These are phyloP conservation scores for Lynx canadensis DNA, from an alignment of 2,113 vertebrate species.

Conservation along the genomic window DNA sequence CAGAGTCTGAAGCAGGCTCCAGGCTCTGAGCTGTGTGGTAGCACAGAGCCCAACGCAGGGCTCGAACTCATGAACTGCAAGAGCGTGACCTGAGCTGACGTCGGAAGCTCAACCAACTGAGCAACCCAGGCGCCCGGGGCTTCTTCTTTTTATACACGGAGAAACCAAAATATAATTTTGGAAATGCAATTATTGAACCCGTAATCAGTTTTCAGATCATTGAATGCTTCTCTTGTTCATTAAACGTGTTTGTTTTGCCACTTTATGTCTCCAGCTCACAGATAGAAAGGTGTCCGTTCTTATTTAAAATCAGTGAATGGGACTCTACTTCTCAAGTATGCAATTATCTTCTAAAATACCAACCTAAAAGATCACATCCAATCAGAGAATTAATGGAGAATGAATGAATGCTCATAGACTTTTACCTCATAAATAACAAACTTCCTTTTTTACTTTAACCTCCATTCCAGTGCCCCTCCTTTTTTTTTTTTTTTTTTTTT, in stretches of 20 bases:
- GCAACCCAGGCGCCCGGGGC: too few relatives aligned
- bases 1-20: too few relatives aligned
- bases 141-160: neutral
- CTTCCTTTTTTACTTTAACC: neutral
- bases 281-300: neutral
- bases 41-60: too few relatives aligned
- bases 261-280: neutral
- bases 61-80: too few relatives aligned
- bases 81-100: too few relatives aligned
- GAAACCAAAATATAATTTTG: neutral
- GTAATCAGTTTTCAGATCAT: neutral
- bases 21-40: too few relatives aligned
- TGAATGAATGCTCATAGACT: neutral
- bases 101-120: too few relatives aligned
- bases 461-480: neutral
- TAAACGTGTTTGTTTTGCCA: neutral
- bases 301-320: neutral
- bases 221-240: neutral
- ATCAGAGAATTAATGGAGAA: neutral
- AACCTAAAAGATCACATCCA: neutral
- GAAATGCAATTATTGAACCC: neutral
- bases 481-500: neutral
- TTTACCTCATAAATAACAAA: neutral
- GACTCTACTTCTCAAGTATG: neutral
- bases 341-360: neutral